Evolutionary conservation across 64 coral and sea anemone species (phyloP).

Genomic region (Pocillopora damicornis): DNA sequence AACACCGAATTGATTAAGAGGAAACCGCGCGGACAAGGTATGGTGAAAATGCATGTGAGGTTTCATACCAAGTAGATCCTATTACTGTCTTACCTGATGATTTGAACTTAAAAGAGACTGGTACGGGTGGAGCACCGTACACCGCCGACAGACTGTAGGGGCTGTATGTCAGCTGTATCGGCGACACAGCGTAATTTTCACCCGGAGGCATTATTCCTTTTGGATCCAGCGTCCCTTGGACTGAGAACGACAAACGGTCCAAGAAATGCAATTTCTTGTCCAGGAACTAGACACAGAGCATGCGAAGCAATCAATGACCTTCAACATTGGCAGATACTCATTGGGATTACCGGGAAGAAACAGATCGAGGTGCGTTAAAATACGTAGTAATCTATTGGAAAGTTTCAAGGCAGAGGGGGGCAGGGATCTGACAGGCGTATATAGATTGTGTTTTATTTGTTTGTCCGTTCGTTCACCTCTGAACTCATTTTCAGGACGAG

Average conservation of each 20-base stretch:
- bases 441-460: too few relatives aligned
- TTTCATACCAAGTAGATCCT: neutral
- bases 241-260: slow-evolving; percentile 33
- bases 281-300: neutral
- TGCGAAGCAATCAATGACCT: neutral
- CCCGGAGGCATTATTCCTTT: slow-evolving; percentile 19
- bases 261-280: slow-evolving; percentile 33
- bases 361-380: too few relatives aligned
- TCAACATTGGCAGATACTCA: neutral
- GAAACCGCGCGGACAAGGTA: too few relatives aligned
- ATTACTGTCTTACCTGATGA: neutral
- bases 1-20: too few relatives aligned
- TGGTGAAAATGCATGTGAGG: too few relatives aligned
- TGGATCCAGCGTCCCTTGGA: slow-evolving; percentile 33
- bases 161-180: slow-evolving; percentile 41
- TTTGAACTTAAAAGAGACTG: slow-evolving; percentile 25
- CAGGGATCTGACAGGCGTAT: too few relatives aligned
- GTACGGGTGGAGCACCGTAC: slow-evolving; percentile 21
- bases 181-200: slow-evolving; percentile 39
- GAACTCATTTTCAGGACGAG: too few relatives aligned
- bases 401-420: too few relatives aligned
- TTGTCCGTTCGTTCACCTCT: too few relatives aligned
- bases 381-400: too few relatives aligned
- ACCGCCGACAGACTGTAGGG: slow-evolving; percentile 16
- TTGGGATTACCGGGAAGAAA: too few relatives aligned